Evolutionary conservation across 2,797 vertebrate genomes (phyloP), one percentile per base, ranked within the genome.

Genomic region (Enoplosus armatus): DNA sequence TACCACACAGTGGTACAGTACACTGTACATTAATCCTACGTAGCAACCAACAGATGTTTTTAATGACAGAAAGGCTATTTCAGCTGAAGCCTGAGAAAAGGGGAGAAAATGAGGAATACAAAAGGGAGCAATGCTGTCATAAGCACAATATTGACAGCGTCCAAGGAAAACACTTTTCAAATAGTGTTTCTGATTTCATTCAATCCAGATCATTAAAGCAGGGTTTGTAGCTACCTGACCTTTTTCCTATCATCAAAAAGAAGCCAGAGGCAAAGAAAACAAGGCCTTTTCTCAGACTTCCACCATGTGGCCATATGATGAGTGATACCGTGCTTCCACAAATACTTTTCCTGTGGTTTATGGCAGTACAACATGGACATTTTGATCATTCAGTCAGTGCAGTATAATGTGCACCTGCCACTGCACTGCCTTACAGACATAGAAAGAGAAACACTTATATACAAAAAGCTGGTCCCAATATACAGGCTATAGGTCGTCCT

Each of bases 41-140:
- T 76, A n/a, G n/a, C n/a, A n/a, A 71, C 65, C 71, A 84, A 85
- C 92, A 92, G 56, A 80, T 93, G 93, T 81, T 90, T 91, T 85
- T 82, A 84, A 93, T 91, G 74, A 88, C 50, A 72, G 56, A 50
- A 75, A 51, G 54, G 64, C 82, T 84, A 77, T 80, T 86, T 86
- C 72, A 83, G 84, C 74, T 84, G 54, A 84, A 80, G 61, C 58
- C 55, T 77, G 79, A 72, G 75, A 79, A 84, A 82, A 70, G 3
- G 22, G 37, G 65, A 80, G 50, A 64, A 72, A 76, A 54, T 5
- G 26, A 87, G 76, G 69, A 78, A 86, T 47, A 69, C 70, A 58
- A 73, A 64, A 64, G 64, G 64, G 43, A 83, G 64, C 53, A 54
- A 68, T 53, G 35, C 69, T 82, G 67, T 90, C 78, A 79, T 62